Base-by-base conservation (phyloP, 1,140 invertebrate species). In the Hycleus cichorii region DNA sequence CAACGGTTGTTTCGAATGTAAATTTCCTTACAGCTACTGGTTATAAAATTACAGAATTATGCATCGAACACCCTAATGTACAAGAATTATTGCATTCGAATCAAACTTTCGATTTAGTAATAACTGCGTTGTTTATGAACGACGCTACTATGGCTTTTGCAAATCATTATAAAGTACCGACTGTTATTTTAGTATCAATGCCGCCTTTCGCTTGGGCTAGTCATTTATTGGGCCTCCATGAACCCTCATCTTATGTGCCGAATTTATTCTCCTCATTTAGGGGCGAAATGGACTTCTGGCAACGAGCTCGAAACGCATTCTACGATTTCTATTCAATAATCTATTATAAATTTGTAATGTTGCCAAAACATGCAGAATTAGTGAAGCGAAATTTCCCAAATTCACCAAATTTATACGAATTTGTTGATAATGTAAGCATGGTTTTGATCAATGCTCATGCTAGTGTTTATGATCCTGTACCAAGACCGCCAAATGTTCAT, bases 231-330 rank as follows among this genome's bases (percentile, higher is more conserved):
- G 38, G 46, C 27, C 45, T 44, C 77, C 81, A 0, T 32, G 70
- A 75, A 11, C 79, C 79, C 43, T 74, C 79, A 1, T 77, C 77
- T 2, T 80, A 76, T 61, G 74, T 81, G 2, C 75, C 81, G 2
- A 74, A 75, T 25, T 63, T 78, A 32, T 80, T 81, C 53, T 59
- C 77, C 43, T 76, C 73, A 44, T 76, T 76, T 39, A 75, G 78
- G 3, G 77, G 78, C 47, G 74, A 77, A 39, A 83, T 83, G 69
- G 71, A 71, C 9, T 73, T 83, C 25, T 58, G 45, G 0, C 65
- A 75, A 7, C 69, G 77, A 9, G 11, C 75, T 32, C 57, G 55
- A 24, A 77, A 78, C 50, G 38, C 47, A 2, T 56, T 59, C 8
- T 25, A 42, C 18, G 49, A 12, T 10, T 5, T 32, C 24, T 26